Evolutionary conservation across 2,113 vertebrate species (phyloP).

Genomic region (Alligator mississippiensis): DNA sequence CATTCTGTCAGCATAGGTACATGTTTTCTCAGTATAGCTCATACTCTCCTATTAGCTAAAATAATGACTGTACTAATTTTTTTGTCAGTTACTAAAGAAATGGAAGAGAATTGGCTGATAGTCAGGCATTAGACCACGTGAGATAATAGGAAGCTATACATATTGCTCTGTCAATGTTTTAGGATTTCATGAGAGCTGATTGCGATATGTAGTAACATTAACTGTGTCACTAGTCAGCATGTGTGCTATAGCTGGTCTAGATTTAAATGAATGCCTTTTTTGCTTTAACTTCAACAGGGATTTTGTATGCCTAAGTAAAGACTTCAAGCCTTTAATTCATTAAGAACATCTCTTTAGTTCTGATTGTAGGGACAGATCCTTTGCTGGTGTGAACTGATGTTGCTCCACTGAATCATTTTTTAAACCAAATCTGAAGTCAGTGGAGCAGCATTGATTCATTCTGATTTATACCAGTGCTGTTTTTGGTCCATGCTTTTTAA

Average conservation of each 20-base stretch:
- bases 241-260: not conserved
- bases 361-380: conserved; percentile 65
- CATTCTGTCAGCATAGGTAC: conserved; percentile 47
- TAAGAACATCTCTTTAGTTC: conserved; percentile 65
- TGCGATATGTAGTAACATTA: not conserved
- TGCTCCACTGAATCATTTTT: conserved; percentile 58
- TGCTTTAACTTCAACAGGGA: conserved; percentile 25
- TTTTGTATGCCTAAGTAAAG: conserved; percentile 48
- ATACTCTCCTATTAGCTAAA: conserved; percentile 20
- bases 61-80: conserved; percentile 47
- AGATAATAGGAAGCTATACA: not conserved
- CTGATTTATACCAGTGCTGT: conserved; percentile 41
- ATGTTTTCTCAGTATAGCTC: conserved; percentile 36
- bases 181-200: not conserved
- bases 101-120: not conserved
- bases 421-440: conserved; percentile 59
- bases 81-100: not conserved
- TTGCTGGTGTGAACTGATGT: conserved; percentile 43
- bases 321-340: conserved; percentile 63
- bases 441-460: conserved; percentile 59
- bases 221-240: conserved; percentile 1
- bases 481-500: conserved; percentile 4
- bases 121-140: conserved; percentile 19
- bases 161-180: not conserved
- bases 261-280: conserved; percentile 40